These are phyloP conservation scores for Gobio gobio DNA, from an alignment of 2,113 vertebrate genomes.

Conservation along the genomic window DNA sequence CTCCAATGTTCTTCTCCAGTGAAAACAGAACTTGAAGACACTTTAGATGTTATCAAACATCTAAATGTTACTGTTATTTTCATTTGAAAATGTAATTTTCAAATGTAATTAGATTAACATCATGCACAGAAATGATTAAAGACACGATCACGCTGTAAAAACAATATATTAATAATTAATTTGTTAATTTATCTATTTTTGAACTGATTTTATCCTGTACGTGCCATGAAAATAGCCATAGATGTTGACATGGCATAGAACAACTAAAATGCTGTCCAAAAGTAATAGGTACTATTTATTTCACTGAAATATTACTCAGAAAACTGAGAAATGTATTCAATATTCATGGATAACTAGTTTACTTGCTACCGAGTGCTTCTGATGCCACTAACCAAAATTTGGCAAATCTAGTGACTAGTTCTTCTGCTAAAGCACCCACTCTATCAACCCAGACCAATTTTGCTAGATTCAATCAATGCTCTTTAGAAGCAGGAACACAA, in stretches of 20 bases:
- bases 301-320: neutral
- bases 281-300: neutral
- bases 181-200: neutral
- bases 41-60: too few relatives aligned
- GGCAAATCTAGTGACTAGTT: neutral
- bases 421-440: neutral
- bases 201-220: neutral
- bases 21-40: too few relatives aligned
- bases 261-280: neutral
- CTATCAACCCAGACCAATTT: neutral
- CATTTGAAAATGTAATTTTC: too few relatives aligned
- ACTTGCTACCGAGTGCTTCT: neutral
- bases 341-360: neutral
- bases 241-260: neutral
- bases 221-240: neutral
- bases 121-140: too few relatives aligned
- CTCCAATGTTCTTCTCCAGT: too few relatives aligned
- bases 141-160: too few relatives aligned
- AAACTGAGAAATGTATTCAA: neutral
- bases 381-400: neutral
- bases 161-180: neutral
- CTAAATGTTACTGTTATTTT: too few relatives aligned
- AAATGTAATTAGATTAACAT: too few relatives aligned
- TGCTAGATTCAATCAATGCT: neutral
- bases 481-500: neutral